phyloP scores from a whole-genome alignment of 2,888 invertebrate species.

The Pycnomerus fuliginosus region DNA sequence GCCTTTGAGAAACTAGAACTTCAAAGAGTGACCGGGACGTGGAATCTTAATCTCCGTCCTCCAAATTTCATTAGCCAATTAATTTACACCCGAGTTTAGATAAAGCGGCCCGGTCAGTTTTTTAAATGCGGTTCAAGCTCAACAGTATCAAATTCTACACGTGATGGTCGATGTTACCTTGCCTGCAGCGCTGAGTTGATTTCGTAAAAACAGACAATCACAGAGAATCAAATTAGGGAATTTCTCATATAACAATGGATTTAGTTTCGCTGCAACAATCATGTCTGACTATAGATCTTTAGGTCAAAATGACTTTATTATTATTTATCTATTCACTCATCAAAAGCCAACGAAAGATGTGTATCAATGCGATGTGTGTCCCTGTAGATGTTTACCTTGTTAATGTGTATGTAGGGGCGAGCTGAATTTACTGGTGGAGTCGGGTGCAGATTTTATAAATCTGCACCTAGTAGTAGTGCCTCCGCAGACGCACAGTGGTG shows the following conservation, averaged over 20 bases:
- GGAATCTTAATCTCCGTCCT: constrained; percentile 43
- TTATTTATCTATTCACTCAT: constrained; percentile 41
- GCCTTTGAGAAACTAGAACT: constrained; percentile 39
- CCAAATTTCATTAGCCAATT: constrained; percentile 43
- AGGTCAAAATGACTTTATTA: constrained; percentile 32
- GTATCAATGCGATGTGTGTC: no score
- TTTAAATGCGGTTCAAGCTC: no score
- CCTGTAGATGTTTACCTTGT: no score
- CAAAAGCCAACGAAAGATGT: no score
- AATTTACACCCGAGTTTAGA: constrained; percentile 33
- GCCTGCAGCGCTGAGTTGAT: not conserved
- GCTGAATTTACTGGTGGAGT: no score
- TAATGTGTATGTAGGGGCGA: constrained; percentile 37
- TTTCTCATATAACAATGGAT: not conserved
- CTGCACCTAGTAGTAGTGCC: no score
- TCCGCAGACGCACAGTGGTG: no score
- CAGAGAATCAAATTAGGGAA: not conserved
- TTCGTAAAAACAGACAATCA: not conserved
- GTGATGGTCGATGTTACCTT: not conserved
- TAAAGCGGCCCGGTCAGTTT: constrained; percentile 11
- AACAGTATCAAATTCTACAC: no score
- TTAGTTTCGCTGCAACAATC: not conserved
- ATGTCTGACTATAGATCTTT: no score
- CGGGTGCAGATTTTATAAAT: no score
- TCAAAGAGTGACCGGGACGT: constrained; percentile 38